A percentile compares a stretch with the other conserved stretches of the same genome.
phyloP scores from a whole-genome alignment of 2,888 invertebrate species.

The Criorhina ranunculi region DNA sequence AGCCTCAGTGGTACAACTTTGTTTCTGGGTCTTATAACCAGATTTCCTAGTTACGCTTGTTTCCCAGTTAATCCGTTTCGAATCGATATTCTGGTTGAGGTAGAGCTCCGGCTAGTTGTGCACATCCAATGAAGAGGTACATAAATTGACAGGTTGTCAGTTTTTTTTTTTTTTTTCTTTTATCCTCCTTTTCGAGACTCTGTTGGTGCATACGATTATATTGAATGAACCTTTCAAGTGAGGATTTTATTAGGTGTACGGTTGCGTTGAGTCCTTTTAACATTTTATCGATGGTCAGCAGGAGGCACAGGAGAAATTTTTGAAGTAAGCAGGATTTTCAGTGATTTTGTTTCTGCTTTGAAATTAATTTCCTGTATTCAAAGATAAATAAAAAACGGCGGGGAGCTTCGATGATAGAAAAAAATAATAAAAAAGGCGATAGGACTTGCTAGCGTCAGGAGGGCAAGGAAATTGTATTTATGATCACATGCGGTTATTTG shows the following conservation, averaged over 20 bases:
- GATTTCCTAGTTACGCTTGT: slow-evolving; percentile 45
- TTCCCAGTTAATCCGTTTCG: slow-evolving; percentile 50
- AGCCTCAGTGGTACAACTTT: not conserved
- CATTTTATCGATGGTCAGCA: slow-evolving; percentile 50
- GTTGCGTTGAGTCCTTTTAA: slow-evolving; percentile 8
- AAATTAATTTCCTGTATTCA: slow-evolving; percentile 1
- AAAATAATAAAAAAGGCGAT: too few species aligned
- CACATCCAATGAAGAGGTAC: slow-evolving; percentile 45
- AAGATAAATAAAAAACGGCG: not conserved
- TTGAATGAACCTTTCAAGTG: slow-evolving; percentile 38
- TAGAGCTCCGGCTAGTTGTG: slow-evolving; percentile 45
- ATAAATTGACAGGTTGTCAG: slow-evolving; percentile 70
- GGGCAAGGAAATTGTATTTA: too few species aligned
- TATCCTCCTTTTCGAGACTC: slow-evolving; percentile 23
- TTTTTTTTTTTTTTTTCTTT: slow-evolving; percentile 25
- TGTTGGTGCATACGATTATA: slow-evolving; percentile 37
- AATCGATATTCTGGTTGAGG: slow-evolving; percentile 56
- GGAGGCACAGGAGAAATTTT: not conserved
- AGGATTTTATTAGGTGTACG: slow-evolving; percentile 3
- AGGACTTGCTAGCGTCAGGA: too few species aligned
- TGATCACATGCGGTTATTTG: too few species aligned
- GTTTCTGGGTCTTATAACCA: slow-evolving; percentile 34
- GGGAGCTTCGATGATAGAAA: too few species aligned
- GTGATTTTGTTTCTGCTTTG: not conserved
- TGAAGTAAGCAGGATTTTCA: not conserved